Conservation (phyloP, 2,888 invertebrate species). For the Allygus modestus region DNA sequence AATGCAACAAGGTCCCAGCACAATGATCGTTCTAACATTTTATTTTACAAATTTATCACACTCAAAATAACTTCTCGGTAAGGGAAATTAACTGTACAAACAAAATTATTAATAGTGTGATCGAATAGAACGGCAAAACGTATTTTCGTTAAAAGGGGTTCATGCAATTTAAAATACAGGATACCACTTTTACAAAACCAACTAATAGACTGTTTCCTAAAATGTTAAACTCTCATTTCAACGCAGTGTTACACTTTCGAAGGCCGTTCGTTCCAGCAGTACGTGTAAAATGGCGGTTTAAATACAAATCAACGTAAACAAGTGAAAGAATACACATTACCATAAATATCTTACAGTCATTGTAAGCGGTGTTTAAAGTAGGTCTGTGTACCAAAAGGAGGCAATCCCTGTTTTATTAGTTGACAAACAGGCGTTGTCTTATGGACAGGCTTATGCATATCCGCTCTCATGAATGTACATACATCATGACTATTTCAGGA, state of each 20-base stretch:
- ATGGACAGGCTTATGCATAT: constrained; percentile 5
- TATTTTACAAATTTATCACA: too few relatives aligned
- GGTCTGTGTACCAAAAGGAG: constrained; percentile 22
- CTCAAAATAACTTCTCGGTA: too few relatives aligned
- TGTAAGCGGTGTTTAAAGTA: not conserved
- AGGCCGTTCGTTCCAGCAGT: not conserved
- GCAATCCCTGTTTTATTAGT: constrained; percentile 1
- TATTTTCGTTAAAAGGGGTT: too few relatives aligned
- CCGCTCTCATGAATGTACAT: constrained; percentile 30
- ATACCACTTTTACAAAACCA: too few relatives aligned
- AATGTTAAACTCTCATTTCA: too few relatives aligned
- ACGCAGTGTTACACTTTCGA: not conserved
- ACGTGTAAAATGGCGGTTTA: not conserved
- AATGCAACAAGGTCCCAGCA: too few relatives aligned
- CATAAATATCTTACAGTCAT: not conserved
- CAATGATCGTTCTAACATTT: too few relatives aligned
- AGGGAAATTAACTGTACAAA: too few relatives aligned
- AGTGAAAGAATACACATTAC: not conserved
- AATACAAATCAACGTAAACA: not conserved
- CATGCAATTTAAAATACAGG: too few relatives aligned
- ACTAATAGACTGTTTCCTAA: too few relatives aligned
- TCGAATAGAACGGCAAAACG: too few relatives aligned
- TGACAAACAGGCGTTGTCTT: not conserved
- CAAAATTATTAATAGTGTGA: too few relatives aligned
- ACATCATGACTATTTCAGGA: constrained; percentile 34